A percentile compares a stretch with the other conserved stretches of the same genome.
phyloP scores from a whole-genome alignment of 2,113 vertebrate species.

The Hypanus sabinus region DNA sequence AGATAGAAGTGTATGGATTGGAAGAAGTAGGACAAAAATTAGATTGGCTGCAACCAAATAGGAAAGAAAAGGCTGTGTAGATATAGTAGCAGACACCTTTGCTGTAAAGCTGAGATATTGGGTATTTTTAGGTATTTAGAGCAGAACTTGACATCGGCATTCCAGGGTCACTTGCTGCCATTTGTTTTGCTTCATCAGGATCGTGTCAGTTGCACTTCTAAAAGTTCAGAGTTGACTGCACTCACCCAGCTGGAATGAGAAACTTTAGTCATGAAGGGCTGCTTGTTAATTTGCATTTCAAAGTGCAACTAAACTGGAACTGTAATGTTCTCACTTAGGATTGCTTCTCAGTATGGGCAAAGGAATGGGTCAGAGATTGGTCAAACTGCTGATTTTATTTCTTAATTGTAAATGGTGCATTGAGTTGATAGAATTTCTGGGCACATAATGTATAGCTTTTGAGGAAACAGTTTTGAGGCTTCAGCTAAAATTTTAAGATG shows the following conservation, averaged over 20 bases:
- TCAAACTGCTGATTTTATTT: neutral
- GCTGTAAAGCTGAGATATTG: neutral
- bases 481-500: neutral
- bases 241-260: neutral
- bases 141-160: neutral
- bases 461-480: neutral
- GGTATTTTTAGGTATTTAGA: neutral
- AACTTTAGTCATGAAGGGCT: neutral
- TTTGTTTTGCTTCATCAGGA: neutral
- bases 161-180: neutral
- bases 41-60: neutral
- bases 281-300: neutral
- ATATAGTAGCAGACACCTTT: neutral
- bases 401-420: neutral
- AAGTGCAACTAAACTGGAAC: neutral
- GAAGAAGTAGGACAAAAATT: neutral
- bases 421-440: neutral
- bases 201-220: neutral
- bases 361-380: neutral
- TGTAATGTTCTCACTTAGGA: neutral
- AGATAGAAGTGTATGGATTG: neutral
- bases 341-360: neutral
- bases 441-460: neutral
- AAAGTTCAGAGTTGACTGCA: neutral
- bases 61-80: neutral